phyloP scores from a whole-genome alignment of 2,888 invertebrate genomes.

The Melinopterus prodromus region DNA sequence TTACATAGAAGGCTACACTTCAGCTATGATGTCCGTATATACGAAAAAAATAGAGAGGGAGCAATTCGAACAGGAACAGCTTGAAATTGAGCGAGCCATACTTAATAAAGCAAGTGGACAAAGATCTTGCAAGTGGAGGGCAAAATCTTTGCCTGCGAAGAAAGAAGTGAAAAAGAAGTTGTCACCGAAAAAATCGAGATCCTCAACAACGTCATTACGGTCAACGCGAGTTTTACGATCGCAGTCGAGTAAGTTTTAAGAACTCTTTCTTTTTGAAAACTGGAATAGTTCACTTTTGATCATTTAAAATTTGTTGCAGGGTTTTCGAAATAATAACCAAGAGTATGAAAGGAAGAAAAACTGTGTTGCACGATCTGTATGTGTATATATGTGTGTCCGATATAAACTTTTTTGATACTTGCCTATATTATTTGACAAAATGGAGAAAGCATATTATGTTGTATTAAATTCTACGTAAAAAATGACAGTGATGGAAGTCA shows the following conservation, averaged over 20 bases:
- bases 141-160: conserved; percentile 5
- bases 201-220: background rate
- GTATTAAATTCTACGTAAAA: too few relatives aligned
- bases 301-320: too few relatives aligned
- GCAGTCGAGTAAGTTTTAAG: background rate
- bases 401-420: too few relatives aligned
- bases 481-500: too few relatives aligned
- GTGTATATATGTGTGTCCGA: too few relatives aligned
- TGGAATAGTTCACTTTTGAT: too few relatives aligned
- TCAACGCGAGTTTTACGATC: background rate
- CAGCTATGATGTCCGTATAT: conserved; percentile 66
- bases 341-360: too few relatives aligned
- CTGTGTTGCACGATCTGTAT: too few relatives aligned
- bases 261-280: too few relatives aligned
- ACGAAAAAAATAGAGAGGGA: conserved; percentile 62
- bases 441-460: too few relatives aligned
- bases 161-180: conserved; percentile 7
- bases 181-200: background rate
- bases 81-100: conserved; percentile 29
- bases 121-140: background rate
- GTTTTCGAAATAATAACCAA: too few relatives aligned
- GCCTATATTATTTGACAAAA: too few relatives aligned
- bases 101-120: conserved; percentile 9
- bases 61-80: conserved; percentile 53
- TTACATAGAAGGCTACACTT: conserved; percentile 62